These are phyloP conservation scores for Agrochola circellaris DNA, from an alignment of 2,888 invertebrate species.

Conservation along the genomic window DNA sequence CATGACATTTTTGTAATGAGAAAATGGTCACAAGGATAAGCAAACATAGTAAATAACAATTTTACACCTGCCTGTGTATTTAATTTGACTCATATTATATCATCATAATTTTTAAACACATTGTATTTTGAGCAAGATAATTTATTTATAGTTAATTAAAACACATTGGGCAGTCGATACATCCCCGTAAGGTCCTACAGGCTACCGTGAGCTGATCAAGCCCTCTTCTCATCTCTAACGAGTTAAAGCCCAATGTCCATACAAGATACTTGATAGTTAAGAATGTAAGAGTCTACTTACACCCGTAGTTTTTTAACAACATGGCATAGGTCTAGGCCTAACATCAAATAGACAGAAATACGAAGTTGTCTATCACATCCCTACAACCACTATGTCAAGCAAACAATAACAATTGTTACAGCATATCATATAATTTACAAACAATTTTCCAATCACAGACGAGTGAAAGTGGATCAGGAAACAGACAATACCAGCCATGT, in stretches of 20 bases:
- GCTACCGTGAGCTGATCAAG: too few species aligned
- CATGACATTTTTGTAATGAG: too few species aligned
- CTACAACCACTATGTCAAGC: neutral
- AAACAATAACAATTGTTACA: neutral
- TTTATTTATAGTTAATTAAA: too few species aligned
- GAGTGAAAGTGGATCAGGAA: conserved; percentile 56
- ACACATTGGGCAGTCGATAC: too few species aligned
- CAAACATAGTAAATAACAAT: neutral
- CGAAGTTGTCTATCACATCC: neutral
- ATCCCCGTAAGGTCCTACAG: too few species aligned
- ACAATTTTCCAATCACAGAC: conserved; percentile 41
- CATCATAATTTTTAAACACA: neutral
- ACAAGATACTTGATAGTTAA: too few species aligned
- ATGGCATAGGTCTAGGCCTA: neutral
- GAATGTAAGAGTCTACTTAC: too few species aligned
- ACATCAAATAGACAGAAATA: neutral
- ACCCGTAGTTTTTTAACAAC: neutral
- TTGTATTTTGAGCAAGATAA: too few species aligned
- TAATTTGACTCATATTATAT: neutral
- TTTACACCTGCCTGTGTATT: neutral
- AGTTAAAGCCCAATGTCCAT: too few species aligned
- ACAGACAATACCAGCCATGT: conserved; percentile 31
- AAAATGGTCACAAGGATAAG: neutral
- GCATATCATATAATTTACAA: conserved; percentile 5
- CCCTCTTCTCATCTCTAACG: too few species aligned